Evolutionary conservation across 2,797 vertebrate genomes (phyloP), one percentile per base, ranked within the genome.

Genomic region (Australoheros facetus): DNA sequence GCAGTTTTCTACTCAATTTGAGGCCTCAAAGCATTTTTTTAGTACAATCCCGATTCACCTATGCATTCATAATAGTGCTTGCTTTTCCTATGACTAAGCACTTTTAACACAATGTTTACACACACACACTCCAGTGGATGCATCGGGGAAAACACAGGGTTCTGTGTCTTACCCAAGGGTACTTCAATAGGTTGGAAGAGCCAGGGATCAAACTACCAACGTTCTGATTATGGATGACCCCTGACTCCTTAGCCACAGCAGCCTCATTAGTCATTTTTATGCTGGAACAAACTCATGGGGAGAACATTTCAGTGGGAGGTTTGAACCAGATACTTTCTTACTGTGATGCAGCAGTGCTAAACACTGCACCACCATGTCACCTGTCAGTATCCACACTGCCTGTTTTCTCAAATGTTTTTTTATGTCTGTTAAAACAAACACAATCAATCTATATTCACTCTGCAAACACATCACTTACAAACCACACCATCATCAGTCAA

Each of bases 361-460:
- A 66, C 60, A 66, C 21, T 48, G 39, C 8, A 17, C 48, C 48
- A 51, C 48, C 17, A 51, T 51, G 14, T 16, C 6, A 19, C 17
- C 45, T 4, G 6, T 10, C 2, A 9, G 28, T 28, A 28, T 23
- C 26, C 51, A 28, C 56, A 48, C 13, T 7, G 2, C 7, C 7
- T 42, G 34, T 21, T 12, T 71, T 70, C 32, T 28, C 45, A 45
- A 69, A 6, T 69, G 2, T 55, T 48, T 59, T 57, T 6, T 19
- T 55, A 4, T 42, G 9, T 76, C 55, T 42, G 70, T 30, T 51
- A 26, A 58, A 75, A 72, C 8, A 54, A 60, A 78, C 14, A 57
- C 21, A 66, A 79, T 71, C 71, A 73, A 62, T 81, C 16, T 71
- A 56, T 23, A 71, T 56, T 72, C 85, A 78, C 34, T 37, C 34